These are phyloP conservation scores for Xenus cinereus DNA, from an alignment of 2,113 vertebrate species.

Conservation along the genomic window DNA sequence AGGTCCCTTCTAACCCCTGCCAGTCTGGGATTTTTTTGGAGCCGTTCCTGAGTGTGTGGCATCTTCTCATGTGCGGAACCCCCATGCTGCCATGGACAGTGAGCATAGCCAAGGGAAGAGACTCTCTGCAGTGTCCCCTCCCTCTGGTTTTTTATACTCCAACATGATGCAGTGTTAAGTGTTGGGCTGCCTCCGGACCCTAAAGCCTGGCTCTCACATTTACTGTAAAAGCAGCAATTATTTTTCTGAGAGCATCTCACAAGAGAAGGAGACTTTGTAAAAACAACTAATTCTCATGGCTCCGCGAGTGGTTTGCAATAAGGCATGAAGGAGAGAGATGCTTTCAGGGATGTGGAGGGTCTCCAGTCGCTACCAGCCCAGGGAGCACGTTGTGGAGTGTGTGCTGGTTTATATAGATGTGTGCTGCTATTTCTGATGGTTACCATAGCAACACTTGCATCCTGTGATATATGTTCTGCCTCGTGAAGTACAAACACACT, in stretches of 20 bases:
- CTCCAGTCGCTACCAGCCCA: neutral
- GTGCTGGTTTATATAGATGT: neutral
- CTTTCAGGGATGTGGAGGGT: neutral
- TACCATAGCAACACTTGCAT: neutral
- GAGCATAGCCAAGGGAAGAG: neutral
- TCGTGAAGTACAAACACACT: neutral
- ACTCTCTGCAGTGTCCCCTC: neutral
- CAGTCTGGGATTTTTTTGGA: neutral
- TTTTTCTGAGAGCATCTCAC: neutral
- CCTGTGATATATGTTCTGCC: neutral
- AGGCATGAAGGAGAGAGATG: neutral
- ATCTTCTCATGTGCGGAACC: neutral
- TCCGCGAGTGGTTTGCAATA: neutral
- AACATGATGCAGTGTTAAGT: rapidly evolving
- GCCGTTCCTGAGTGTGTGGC: neutral
- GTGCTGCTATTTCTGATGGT: constrained; percentile 5
- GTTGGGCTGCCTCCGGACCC: neutral
- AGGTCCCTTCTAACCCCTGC: neutral
- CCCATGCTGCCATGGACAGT: neutral
- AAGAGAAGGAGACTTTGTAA: neutral
- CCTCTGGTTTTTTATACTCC: neutral
- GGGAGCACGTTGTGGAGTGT: neutral
- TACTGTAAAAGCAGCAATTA: neutral
- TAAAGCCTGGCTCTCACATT: neutral
- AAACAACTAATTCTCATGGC: neutral